Evolutionary conservation across 1,140 invertebrate species (phyloP).

Genomic region (Drosophila parvula): DNA sequence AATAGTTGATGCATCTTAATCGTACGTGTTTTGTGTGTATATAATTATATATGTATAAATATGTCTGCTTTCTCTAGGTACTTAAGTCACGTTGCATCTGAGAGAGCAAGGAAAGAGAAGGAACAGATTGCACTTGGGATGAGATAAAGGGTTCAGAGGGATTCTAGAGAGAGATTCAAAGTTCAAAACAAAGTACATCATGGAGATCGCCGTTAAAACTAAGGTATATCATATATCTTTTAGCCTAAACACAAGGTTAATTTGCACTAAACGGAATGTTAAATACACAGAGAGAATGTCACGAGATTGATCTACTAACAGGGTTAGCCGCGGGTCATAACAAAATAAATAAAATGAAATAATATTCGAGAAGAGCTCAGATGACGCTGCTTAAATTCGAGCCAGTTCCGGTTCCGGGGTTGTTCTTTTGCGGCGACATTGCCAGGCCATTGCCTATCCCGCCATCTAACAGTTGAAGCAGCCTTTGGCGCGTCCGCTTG

Average conservation of each 20-base stretch:
- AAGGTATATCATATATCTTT: conserved; percentile 29
- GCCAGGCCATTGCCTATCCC: conserved; percentile 9
- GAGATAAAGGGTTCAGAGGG: not conserved
- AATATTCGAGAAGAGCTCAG: conserved; percentile 33
- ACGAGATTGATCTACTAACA: conserved; percentile 60
- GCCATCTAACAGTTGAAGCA: conserved; percentile 87
- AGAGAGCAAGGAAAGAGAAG: conserved; percentile 41
- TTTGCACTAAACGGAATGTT: conserved; percentile 78
- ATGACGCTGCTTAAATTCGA: conserved; percentile 74
- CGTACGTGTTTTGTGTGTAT: conserved; percentile 45
- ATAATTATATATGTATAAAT: conserved; percentile 23
- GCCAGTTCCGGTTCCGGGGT: conserved; percentile 15
- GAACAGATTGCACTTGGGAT: conserved; percentile 42
- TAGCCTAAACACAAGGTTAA: conserved; percentile 56
- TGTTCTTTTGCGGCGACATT: conserved; percentile 44
- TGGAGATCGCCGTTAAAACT: conserved; percentile 69
- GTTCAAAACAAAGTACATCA: conserved; percentile 66
- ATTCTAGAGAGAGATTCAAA: conserved; percentile 21
- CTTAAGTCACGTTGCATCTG: conserved; percentile 62
- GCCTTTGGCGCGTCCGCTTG: conserved; percentile 92
- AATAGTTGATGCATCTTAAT: conserved; percentile 50
- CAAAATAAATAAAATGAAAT: conserved; percentile 62
- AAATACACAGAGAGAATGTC: conserved; percentile 46
- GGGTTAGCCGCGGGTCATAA: conserved; percentile 35
- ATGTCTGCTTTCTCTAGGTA: conserved; percentile 74